phyloP scores from a whole-genome alignment of 2,113 vertebrate species.

The Prinia subflava region DNA sequence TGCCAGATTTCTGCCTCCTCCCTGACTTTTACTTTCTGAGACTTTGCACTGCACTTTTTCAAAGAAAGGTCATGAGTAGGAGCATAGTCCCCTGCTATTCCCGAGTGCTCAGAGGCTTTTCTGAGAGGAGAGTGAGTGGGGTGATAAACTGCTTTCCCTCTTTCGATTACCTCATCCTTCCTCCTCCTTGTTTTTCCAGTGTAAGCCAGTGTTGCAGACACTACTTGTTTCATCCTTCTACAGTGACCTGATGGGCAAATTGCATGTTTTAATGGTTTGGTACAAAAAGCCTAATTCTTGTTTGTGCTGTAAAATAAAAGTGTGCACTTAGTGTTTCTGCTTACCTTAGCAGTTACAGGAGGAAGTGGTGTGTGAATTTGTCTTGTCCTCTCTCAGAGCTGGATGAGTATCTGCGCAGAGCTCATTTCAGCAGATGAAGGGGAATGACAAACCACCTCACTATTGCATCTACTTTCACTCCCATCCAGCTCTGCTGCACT shows the following conservation, averaged over 20 bases:
- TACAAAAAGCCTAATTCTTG: neutral
- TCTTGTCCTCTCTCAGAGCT: neutral
- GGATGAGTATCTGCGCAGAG: neutral
- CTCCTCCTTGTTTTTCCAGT: neutral
- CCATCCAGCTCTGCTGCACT: neutral
- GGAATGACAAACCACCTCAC: neutral
- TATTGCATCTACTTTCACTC: neutral
- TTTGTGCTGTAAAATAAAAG: neutral
- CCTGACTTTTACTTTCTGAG: neutral
- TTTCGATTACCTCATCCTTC: slow-evolving; percentile 48
- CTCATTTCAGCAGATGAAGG: neutral
- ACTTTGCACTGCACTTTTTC: slow-evolving; percentile 1
- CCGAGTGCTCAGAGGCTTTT: neutral
- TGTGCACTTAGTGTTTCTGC: neutral
- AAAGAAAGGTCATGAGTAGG: slow-evolving; percentile 5
- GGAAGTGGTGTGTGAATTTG: neutral
- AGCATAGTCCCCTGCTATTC: neutral
- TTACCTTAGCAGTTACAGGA: neutral
- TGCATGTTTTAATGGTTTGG: neutral
- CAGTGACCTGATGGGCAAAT: neutral
- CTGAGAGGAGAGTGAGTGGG: neutral
- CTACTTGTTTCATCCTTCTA: neutral
- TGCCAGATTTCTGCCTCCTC: slow-evolving; percentile 15
- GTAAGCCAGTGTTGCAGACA: neutral
- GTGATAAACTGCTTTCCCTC: slow-evolving; percentile 24